Evolutionary conservation across 2,113 vertebrate species (phyloP).

Genomic region (Diphyllodes magnificus): DNA sequence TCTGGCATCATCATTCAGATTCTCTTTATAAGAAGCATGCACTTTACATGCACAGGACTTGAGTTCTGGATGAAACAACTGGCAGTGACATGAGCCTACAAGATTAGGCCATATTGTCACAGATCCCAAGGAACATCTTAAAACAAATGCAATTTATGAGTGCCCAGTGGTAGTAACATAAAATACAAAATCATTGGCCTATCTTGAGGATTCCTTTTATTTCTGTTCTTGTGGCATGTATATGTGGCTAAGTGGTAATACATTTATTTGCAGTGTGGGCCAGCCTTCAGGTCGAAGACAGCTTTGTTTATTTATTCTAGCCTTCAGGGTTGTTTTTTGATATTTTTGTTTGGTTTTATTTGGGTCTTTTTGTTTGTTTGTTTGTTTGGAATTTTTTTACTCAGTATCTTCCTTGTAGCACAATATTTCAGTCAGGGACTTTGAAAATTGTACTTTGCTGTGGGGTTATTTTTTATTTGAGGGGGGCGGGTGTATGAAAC

Average conservation of each 20-base stretch:
- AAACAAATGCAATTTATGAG: background rate
- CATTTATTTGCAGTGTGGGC: background rate
- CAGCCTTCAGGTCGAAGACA: background rate
- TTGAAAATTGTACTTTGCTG: background rate
- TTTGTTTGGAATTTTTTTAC: background rate
- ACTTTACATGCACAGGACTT: background rate
- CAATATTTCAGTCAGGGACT: background rate
- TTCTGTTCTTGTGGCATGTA: background rate
- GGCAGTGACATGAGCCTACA: background rate
- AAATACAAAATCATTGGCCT: background rate
- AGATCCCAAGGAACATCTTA: background rate
- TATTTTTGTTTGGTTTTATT: background rate
- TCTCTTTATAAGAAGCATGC: background rate
- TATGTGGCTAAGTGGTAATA: background rate
- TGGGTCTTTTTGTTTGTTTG: background rate
- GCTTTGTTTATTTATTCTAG: conserved; percentile 2
- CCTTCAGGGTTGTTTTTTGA: background rate
- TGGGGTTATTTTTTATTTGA: background rate
- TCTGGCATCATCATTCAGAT: background rate
- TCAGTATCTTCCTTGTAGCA: background rate
- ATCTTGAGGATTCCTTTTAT: background rate
- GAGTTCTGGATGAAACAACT: background rate
- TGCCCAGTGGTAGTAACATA: background rate
- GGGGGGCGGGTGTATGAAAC: background rate
- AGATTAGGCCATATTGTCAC: background rate